A percentile compares a stretch with the other conserved stretches of the same genome.
Evolutionary conservation across 2,888 invertebrate species (phyloP).

Genomic region (Parnassius apollo): DNA sequence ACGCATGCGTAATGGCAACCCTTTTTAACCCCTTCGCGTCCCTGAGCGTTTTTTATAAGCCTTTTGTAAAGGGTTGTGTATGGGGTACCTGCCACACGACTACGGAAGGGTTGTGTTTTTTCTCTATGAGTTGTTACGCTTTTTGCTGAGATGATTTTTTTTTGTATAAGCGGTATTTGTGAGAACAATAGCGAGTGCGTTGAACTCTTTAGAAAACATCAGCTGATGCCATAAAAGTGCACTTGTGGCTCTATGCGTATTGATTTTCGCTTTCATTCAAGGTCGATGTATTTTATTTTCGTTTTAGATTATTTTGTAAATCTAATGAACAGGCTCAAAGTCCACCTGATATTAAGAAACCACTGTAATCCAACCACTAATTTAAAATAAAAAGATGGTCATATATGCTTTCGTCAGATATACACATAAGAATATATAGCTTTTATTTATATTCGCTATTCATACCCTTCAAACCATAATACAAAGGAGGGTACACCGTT

Average conservation of each 20-base stretch:
- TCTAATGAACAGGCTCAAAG: too few species aligned
- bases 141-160: conserved; percentile 62
- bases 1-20: conserved; percentile 79
- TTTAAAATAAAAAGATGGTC: not conserved
- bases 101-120: conserved; percentile 75
- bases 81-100: conserved; percentile 77
- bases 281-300: conserved; percentile 48
- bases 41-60: conserved; percentile 75
- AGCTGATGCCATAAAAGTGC: conserved; percentile 75
- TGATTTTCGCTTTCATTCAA: conserved; percentile 69
- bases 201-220: conserved; percentile 72
- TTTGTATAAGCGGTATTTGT: conserved; percentile 48
- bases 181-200: conserved; percentile 72
- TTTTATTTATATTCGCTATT: too few species aligned
- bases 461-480: too few species aligned
- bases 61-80: conserved; percentile 77
- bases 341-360: too few species aligned
- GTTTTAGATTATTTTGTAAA: conserved; percentile 17
- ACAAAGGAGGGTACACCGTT: too few species aligned
- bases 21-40: conserved; percentile 78
- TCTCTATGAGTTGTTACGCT: conserved; percentile 59
- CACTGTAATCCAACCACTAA: not conserved
- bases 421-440: too few species aligned
- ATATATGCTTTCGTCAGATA: too few species aligned
- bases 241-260: conserved; percentile 67